Percentiles rank a stretch among this genome's conserved stretches.
Evolutionary conservation across 2,797 vertebrate genomes (phyloP).

Genomic region (Onychomys torridus): DNA sequence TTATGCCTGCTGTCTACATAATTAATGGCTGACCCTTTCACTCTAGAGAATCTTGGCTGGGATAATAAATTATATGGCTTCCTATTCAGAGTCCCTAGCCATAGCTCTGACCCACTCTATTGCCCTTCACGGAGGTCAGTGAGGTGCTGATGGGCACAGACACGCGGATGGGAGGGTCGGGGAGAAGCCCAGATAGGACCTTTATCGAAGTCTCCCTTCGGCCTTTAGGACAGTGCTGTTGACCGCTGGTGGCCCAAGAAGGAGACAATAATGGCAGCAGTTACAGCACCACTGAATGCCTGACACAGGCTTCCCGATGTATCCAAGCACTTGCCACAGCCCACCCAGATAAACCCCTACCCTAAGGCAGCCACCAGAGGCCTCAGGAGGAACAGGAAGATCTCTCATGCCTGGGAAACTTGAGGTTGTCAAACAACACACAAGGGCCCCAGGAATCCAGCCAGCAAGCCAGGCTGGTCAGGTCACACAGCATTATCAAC

Average conservation of each 20-base stretch:
- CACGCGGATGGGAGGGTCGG: neutral
- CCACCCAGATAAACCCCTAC: neutral
- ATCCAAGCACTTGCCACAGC: fast-evolving
- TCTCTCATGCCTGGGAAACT: neutral
- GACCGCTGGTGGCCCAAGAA: neutral
- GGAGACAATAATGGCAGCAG: neutral
- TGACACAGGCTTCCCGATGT: fast-evolving
- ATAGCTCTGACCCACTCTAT: neutral
- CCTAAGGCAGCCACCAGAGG: neutral
- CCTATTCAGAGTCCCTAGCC: neutral
- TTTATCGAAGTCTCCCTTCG: neutral
- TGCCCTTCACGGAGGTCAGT: neutral
- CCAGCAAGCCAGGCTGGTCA: neutral
- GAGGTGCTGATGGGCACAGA: neutral
- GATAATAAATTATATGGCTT: constrained; percentile 1
- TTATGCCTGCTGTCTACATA: neutral
- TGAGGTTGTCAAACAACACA: neutral
- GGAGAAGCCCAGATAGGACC: neutral
- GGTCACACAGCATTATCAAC: neutral
- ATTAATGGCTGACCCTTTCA: neutral
- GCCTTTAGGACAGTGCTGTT: neutral
- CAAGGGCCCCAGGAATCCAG: neutral
- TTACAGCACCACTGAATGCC: fast-evolving
- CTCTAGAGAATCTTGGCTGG: constrained; percentile 3
- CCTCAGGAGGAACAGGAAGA: neutral